These are phyloP conservation scores for Eristalis arbustorum DNA, from an alignment of 2,888 invertebrate species.

Conservation along the genomic window DNA sequence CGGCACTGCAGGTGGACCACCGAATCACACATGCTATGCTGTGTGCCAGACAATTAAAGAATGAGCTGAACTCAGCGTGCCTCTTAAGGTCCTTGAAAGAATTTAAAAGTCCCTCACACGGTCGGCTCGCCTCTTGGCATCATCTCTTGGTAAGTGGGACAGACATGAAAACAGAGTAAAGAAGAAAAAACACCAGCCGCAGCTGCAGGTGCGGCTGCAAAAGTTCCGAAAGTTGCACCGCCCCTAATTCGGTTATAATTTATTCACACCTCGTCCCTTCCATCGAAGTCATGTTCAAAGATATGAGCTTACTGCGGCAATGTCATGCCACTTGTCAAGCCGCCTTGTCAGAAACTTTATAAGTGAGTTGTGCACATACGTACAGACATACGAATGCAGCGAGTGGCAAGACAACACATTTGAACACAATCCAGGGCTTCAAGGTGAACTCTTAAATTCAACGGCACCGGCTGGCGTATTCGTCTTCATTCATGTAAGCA, in stretches of 20 bases:
- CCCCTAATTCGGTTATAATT: not conserved
- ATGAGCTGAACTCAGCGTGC: too few relatives aligned
- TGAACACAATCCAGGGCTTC: not conserved
- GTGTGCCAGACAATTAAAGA: too few relatives aligned
- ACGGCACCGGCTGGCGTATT: slow-evolving; percentile 41
- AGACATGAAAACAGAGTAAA: not conserved
- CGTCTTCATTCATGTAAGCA: slow-evolving; percentile 37
- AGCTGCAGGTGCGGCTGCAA: not conserved
- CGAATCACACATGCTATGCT: too few relatives aligned
- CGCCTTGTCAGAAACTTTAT: slow-evolving; percentile 23
- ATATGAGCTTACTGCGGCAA: not conserved
- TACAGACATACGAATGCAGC: not conserved
- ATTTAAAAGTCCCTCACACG: not conserved
- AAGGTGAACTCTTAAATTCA: slow-evolving; percentile 30
- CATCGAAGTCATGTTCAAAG: slow-evolving; percentile 21
- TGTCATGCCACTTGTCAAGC: slow-evolving; percentile 39
- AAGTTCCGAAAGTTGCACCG: not conserved
- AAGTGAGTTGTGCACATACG: not conserved
- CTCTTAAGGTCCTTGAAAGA: not conserved
- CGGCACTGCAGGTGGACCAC: too few relatives aligned
- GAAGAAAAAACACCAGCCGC: not conserved
- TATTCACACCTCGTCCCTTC: not conserved
- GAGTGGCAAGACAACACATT: not conserved
- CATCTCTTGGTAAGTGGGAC: not conserved
- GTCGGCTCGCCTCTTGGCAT: not conserved